A percentile compares a stretch with the other conserved stretches of the same genome.
Evolutionary conservation across 2,797 vertebrate genomes (phyloP).

Genomic region (Myotis vivesi): DNA sequence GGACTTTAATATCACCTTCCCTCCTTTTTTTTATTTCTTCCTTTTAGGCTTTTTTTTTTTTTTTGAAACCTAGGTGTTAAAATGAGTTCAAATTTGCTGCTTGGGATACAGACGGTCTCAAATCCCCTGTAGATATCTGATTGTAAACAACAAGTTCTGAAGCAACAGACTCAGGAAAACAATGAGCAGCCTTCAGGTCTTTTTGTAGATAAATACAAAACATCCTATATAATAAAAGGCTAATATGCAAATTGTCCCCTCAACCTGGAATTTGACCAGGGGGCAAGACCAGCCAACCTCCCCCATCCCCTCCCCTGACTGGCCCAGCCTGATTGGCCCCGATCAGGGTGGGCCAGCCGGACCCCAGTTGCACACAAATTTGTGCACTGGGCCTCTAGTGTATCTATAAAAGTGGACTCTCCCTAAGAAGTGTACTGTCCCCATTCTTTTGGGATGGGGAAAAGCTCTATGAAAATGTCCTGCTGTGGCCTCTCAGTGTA

Average conservation of each 20-base stretch:
- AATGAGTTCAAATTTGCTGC: background rate
- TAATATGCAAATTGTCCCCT: no score
- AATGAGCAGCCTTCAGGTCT: background rate
- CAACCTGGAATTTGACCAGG: no score
- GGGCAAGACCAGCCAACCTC: no score
- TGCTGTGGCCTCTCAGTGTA: background rate
- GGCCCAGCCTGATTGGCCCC: no score
- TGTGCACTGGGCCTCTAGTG: no score
- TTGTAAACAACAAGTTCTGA: background rate
- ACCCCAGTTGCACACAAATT: no score
- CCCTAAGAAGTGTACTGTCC: background rate
- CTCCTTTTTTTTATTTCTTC: background rate
- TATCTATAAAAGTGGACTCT: background rate
- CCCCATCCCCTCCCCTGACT: no score
- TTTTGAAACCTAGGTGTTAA: background rate
- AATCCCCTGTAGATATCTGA: slow-evolving; percentile 20
- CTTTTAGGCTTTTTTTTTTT: slow-evolving; percentile 33
- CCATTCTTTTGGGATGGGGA: slow-evolving; percentile 39
- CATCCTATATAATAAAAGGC: background rate
- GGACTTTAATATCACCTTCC: background rate
- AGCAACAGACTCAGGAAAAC: slow-evolving; percentile 40
- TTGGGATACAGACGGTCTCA: background rate
- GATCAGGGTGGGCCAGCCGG: no score
- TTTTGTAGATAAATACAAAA: background rate
- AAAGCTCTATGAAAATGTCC: background rate